phyloP scores from a whole-genome alignment of 2,888 invertebrate species.

The Mimachlamys varia region DNA sequence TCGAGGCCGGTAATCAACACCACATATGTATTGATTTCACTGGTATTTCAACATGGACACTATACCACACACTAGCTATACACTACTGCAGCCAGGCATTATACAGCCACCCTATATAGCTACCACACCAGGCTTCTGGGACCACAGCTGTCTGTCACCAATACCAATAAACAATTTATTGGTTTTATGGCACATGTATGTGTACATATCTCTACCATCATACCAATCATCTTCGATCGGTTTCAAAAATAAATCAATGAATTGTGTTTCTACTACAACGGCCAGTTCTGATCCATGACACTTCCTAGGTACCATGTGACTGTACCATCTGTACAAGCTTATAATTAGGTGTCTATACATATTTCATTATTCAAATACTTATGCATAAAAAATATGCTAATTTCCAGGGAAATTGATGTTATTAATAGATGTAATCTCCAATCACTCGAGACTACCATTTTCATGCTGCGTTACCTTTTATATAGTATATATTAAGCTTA shows the following conservation, averaged over 20 bases:
- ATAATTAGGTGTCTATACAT: neutral
- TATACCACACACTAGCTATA: neutral
- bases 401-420: neutral
- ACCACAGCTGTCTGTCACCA: neutral
- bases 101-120: neutral
- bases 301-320: neutral
- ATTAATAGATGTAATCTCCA: no score
- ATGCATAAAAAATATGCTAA: neutral
- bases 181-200: neutral
- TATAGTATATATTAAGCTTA: no score
- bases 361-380: neutral
- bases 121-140: neutral
- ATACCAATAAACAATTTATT: neutral
- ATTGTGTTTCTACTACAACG: neutral
- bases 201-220: neutral
- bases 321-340: neutral
- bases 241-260: neutral
- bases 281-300: neutral
- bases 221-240: neutral
- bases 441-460: no score
- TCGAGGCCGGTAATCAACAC: neutral
- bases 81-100: neutral
- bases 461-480: no score
- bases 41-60: neutral
- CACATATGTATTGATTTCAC: constrained; percentile 24